A percentile compares a stretch with the other conserved stretches of the same genome.
These are phyloP conservation scores for Acholoe squamosa DNA, from an alignment of 2,888 invertebrate species.

Conservation along the genomic window DNA sequence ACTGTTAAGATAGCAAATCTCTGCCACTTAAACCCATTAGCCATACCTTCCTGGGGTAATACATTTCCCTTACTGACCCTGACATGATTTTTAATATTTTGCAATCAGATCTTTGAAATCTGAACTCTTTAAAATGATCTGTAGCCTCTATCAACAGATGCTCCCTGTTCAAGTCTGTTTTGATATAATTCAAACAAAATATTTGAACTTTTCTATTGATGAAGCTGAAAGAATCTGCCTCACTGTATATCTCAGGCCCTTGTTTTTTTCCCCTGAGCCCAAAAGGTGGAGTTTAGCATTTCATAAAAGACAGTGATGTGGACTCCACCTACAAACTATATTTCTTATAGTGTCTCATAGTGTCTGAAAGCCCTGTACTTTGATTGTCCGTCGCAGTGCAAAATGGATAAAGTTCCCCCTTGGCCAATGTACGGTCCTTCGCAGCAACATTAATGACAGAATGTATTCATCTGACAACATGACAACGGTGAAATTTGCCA, in stretches of 20 bases:
- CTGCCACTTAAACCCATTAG: not conserved
- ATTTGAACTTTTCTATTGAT: not conserved
- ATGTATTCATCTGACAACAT: constrained; percentile 26
- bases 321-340: not conserved
- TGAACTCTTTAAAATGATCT: not conserved
- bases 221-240: not conserved
- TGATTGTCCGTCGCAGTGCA: not conserved
- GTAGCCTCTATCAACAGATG: not conserved
- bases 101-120: not conserved
- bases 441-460: constrained; percentile 1
- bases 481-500: constrained; percentile 3
- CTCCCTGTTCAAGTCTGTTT: not conserved
- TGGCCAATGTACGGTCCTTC: constrained; percentile 15
- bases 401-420: not conserved
- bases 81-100: not conserved
- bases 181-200: not conserved
- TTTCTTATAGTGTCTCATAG: not conserved
- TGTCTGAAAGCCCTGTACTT: not conserved
- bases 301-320: constrained; percentile 30
- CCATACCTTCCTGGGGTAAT: not conserved
- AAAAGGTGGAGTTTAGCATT: not conserved
- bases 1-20: no score
- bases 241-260: not conserved
- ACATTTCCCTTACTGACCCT: not conserved
- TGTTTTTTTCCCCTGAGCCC: not conserved